phyloP scores from a whole-genome alignment of 2,797 vertebrate species.

The Etheostoma nigrum region DNA sequence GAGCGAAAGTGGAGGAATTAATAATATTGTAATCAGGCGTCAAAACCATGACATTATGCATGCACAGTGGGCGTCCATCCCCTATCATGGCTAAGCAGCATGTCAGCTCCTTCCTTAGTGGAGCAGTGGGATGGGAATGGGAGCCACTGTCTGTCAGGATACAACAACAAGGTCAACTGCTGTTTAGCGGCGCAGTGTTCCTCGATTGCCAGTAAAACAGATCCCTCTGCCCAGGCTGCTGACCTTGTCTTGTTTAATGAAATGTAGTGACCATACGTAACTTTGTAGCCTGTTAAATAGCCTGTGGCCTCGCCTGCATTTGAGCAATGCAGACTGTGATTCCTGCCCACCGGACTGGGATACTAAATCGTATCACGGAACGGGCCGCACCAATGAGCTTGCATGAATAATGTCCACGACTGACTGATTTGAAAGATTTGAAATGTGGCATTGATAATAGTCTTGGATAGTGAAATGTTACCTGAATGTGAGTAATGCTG shows the following conservation, averaged over 20 bases:
- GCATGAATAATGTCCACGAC: constrained; percentile 11
- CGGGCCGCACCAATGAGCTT: constrained; percentile 2
- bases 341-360: constrained; percentile 39
- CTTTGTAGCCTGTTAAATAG: constrained; percentile 69
- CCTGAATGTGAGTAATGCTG: constrained; percentile 35
- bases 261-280: constrained; percentile 70
- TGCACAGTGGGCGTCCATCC: constrained; percentile 42
- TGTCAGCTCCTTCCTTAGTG: constrained; percentile 52
- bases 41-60: constrained; percentile 58
- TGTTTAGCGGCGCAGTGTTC: constrained; percentile 55
- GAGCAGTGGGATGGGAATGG: constrained; percentile 30
- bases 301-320: constrained; percentile 40
- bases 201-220: constrained; percentile 70
- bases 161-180: constrained; percentile 77
- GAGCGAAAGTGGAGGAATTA: constrained; percentile 41
- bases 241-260: constrained; percentile 81
- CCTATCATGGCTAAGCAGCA: constrained; percentile 45
- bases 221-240: constrained; percentile 60
- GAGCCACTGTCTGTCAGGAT: constrained; percentile 66
- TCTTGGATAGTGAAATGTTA: constrained; percentile 30
- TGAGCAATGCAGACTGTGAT: constrained; percentile 36
- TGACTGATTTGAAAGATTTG: constrained; percentile 45
- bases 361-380: constrained; percentile 19
- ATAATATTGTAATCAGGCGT: constrained; percentile 58
- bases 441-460: constrained; percentile 51